These are phyloP conservation scores for Ahaetulla prasina DNA, from an alignment of 2,113 vertebrate species.

Conservation along the genomic window DNA sequence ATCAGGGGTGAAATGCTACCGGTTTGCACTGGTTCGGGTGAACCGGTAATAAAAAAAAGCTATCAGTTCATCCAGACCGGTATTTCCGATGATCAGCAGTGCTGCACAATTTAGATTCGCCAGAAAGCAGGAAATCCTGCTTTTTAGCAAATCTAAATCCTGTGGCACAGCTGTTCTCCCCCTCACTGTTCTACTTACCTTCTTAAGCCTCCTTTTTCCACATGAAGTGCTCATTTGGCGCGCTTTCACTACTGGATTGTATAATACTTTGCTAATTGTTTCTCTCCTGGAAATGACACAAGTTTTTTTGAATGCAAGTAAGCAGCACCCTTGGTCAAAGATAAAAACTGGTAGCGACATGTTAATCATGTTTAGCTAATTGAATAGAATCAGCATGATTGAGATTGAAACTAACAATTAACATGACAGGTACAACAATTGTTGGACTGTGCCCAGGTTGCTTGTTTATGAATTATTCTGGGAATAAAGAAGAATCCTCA, in stretches of 20 bases:
- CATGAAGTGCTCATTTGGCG: too few relatives aligned
- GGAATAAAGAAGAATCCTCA: background rate
- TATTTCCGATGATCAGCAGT: too few relatives aligned
- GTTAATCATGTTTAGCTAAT: background rate
- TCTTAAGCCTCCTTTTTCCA: too few relatives aligned
- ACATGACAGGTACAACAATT: fast-evolving
- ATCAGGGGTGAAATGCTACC: background rate
- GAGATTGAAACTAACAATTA: background rate
- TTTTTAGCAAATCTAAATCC: too few relatives aligned
- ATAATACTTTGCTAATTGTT: background rate
- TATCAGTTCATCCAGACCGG: too few relatives aligned
- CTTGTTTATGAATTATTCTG: background rate
- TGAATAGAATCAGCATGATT: background rate
- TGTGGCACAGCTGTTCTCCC: too few relatives aligned
- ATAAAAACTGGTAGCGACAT: background rate
- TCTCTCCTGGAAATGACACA: background rate
- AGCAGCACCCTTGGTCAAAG: background rate
- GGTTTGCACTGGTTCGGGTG: too few relatives aligned
- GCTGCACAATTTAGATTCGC: too few relatives aligned
- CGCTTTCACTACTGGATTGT: background rate
- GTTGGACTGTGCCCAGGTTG: background rate
- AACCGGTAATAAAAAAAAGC: too few relatives aligned
- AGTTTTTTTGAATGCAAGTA: background rate
- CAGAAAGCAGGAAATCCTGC: too few relatives aligned
- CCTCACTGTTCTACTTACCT: too few relatives aligned